A percentile compares a stretch with the other conserved stretches of the same genome.
Conservation (phyloP, 2,888 invertebrate genomes). For the Pandemis corylana region DNA sequence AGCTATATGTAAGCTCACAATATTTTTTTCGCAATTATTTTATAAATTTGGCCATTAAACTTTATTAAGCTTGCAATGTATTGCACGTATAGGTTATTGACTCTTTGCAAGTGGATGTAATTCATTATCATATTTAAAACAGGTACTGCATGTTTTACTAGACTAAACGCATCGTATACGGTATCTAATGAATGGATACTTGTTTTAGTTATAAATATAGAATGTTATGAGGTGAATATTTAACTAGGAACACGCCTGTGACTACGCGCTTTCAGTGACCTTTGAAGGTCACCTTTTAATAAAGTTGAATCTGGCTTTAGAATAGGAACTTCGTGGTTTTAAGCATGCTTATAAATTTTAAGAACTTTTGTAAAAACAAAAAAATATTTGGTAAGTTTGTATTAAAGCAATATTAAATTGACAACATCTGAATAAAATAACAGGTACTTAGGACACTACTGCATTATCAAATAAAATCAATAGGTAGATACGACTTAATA, state of each 20-base stretch:
- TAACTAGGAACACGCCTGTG: conserved; percentile 40
- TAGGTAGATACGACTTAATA: neutral
- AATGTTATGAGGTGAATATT: conserved; percentile 19
- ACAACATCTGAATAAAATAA: too few relatives aligned
- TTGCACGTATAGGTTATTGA: conserved; percentile 14
- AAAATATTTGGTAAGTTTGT: conserved; percentile 44
- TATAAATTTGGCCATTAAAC: neutral
- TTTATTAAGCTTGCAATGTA: neutral
- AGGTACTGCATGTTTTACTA: too few relatives aligned
- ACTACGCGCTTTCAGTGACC: conserved; percentile 60
- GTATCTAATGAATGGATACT: neutral
- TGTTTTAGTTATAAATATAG: neutral
- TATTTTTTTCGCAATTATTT: neutral
- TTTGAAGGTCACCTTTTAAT: conserved; percentile 71
- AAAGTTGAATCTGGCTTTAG: conserved; percentile 17
- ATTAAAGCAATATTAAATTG: too few relatives aligned
- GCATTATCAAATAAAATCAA: neutral
- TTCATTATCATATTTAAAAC: conserved; percentile 2
- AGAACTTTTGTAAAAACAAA: conserved; percentile 50
- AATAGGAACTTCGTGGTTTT: neutral
- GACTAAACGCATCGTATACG: neutral
- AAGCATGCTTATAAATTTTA: conserved; percentile 31
- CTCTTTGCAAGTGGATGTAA: neutral
- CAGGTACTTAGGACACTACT: too few relatives aligned
- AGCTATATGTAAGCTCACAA: neutral